Base-by-base conservation (phyloP, 2,113 vertebrate genomes). In the Rhynchopsitta pachyrhyncha region DNA sequence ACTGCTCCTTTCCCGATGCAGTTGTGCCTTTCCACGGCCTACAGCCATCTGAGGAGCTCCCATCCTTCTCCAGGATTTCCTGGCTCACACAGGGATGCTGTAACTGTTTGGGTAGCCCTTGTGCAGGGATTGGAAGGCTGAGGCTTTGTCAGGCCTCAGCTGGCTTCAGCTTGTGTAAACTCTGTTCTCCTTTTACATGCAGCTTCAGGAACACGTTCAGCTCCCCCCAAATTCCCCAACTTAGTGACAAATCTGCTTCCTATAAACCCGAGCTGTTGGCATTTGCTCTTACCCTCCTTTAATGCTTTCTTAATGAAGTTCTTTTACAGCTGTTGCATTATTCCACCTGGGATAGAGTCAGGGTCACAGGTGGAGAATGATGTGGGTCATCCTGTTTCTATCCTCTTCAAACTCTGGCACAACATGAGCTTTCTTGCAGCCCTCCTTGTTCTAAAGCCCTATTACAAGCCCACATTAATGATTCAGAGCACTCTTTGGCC, bases 251-350 rank as follows among this genome's bases (percentile, higher is more conserved):
- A 95, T 95, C 95, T 95, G 95, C 95, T 95, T 97, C 91, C 93
- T 96, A 90, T 95, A 95, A 96, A 97, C 35, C 93, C 82, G 52
- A 79, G 91, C 91, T 96, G 94, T 62, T 97, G 96, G 94, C 96
- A 94, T 96, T 87, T 96, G 91, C 86, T 68, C 60, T 92, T 94
- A 17, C 88, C 9, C 95, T 92, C 91, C 87, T 95, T 90, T 95
- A 97, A 97, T 96, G 91, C 94, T 90, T 85, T 95, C 76, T 93
- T 96, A 97, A 96, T 96, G 94, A 95, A 95, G 90, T 95, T 93
- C 90, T 96, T 96, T 87, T 92, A 91, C 94, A 97, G 95, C 95
- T 96, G 94, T 95, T 96, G 93, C 94, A 74, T 97, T 92, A 97
- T 96, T 97, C 95, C 94, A 97, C 96, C 96, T 96, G 96, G 95